A percentile compares a stretch with the other conserved stretches of the same genome.
phyloP scores from a whole-genome alignment of 2,797 vertebrate genomes.

The Cyprinella venusta region DNA sequence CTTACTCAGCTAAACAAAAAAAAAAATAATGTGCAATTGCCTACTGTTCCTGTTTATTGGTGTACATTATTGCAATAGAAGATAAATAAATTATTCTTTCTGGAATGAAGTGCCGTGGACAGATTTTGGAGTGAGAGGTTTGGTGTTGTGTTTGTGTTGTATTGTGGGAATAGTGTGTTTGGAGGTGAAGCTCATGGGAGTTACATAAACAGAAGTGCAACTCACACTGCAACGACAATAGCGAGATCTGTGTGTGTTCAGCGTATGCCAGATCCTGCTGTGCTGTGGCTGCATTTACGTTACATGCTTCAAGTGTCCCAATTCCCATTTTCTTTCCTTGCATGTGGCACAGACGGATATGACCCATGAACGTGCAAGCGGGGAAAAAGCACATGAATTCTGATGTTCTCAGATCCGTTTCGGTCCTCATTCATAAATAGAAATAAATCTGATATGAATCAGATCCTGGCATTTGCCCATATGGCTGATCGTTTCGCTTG shows the following conservation, averaged over 20 bases:
- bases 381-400: too few species aligned
- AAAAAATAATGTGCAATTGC: not conserved
- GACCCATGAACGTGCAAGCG: too few species aligned
- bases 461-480: too few species aligned
- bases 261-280: not conserved
- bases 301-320: not conserved
- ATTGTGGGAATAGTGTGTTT: slow-evolving; percentile 25
- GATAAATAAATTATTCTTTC: not conserved
- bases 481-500: too few species aligned
- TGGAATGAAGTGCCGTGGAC: not conserved
- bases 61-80: not conserved
- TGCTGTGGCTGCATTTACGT: not conserved
- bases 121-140: too few species aligned
- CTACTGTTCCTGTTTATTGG: not conserved
- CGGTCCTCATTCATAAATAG: too few species aligned
- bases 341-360: not conserved
- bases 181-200: slow-evolving; percentile 26
- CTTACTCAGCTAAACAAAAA: too few species aligned
- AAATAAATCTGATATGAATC: too few species aligned
- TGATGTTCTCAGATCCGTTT: too few species aligned
- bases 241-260: not conserved
- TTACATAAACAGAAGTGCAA: slow-evolving; percentile 33
- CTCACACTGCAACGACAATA: slow-evolving; percentile 4
- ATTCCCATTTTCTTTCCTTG: not conserved
- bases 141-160: not conserved